phyloP scores from a whole-genome alignment of 1,140 invertebrate species.

The Pseudoatta argentina region DNA sequence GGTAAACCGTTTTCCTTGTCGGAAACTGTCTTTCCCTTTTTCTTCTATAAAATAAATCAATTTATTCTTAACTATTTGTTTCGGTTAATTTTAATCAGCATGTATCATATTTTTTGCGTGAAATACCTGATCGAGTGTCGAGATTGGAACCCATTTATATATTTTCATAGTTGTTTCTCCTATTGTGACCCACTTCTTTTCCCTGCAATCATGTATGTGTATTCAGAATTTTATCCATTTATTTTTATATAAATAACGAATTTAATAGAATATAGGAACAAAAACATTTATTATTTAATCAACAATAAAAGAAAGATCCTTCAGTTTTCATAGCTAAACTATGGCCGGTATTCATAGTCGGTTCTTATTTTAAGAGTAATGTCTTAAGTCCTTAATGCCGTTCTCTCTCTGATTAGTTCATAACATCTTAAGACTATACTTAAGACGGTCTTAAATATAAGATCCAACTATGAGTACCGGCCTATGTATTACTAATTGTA shows the following conservation, averaged over 20 bases:
- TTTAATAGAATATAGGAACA: not conserved
- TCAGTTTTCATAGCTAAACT: not conserved
- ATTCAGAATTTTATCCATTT: not conserved
- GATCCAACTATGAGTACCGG: too few relatives aligned
- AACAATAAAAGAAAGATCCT: not conserved
- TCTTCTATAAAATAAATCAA: conserved; percentile 85
- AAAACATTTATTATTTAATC: not conserved
- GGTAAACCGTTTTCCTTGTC: conserved; percentile 93
- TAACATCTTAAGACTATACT: too few relatives aligned
- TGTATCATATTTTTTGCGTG: not conserved
- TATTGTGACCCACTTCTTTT: conserved; percentile 99
- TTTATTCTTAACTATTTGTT: conserved; percentile 66
- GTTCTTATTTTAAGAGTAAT: too few relatives aligned
- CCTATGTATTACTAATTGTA: too few relatives aligned
- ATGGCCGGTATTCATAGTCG: too few relatives aligned
- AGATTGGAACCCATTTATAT: conserved; percentile 98
- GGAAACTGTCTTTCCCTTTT: conserved; percentile 89
- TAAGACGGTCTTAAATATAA: too few relatives aligned
- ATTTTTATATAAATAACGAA: not conserved
- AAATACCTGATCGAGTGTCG: conserved; percentile 89
- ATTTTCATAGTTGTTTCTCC: conserved; percentile 99
- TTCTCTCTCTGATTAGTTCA: too few relatives aligned
- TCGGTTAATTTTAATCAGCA: not conserved
- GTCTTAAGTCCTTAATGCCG: too few relatives aligned
- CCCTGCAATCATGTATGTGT: conserved; percentile 88